Evolutionary conservation across 2,888 invertebrate species (phyloP), one percentile per base, ranked within the genome.

Genomic region (Agrypnus murinus): DNA sequence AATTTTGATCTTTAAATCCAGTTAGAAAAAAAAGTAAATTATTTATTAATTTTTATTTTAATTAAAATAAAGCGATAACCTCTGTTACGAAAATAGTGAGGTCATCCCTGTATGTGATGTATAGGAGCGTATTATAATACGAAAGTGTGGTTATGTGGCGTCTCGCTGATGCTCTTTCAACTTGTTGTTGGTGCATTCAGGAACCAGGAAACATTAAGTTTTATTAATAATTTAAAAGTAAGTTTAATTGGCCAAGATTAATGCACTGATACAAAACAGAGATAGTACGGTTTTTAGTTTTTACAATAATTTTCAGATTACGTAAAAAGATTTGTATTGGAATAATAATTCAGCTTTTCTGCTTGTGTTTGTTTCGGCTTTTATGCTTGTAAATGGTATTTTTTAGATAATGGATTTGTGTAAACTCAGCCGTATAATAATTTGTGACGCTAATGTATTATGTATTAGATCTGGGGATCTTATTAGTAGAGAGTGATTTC

Each of bases 181-280:
- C 25, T 25, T 25, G 25, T 5, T 25, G 25, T 5, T 25, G 36
- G 12, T 55, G 55, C 55, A 68, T 62, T 68, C 62, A 62, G 59
- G 65, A 68, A 68, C 67, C 67, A 68, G 67, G 67, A 68, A 68
- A 68, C 67, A 68, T 68, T 68, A 68, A 68, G 43, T 55, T 68
- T 60, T 25, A 25, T 25, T n/a, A 25, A 58, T 68, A 68, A 67
- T 67, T 67, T 67, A 48, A 59, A 25, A 67, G 50, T 67, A 53
- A 67, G 60, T 62, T 68, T 68, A 68, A 68, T 68, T 68, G 53
- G 55, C 19, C 43, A 62, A 68, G 67, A 68, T 68, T 68, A 62
- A 68, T 68, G 67, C 60, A 64, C 64, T 31, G 64, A 64, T 64
- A 55, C 64, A 15, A 64, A 40, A 15, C 40, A 17, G 25, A 60